Evolutionary conservation across 2,797 vertebrate species (phyloP), one percentile per base, ranked within the genome.

Genomic region (Sebastes steindachneri): DNA sequence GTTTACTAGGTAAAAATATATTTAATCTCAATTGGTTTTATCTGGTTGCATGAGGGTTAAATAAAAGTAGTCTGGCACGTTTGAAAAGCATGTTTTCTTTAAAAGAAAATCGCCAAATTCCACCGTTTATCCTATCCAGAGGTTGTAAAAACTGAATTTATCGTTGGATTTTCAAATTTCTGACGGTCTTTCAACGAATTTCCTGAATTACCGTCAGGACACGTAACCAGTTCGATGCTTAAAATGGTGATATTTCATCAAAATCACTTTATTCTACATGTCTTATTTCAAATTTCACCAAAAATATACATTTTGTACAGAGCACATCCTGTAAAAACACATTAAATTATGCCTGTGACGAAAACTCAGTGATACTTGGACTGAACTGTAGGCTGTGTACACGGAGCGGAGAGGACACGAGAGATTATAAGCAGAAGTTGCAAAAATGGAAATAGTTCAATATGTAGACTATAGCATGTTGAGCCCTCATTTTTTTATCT

Each of bases 151-250:
- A 33, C 10, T 0, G 31, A 19, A 0, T 0, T 19, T 31, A 11
- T 59, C 0, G 58, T 60, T 1, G 4, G 26, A 19, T 59, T 59
- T 59, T 29, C 8, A 9, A 9, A 29, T 19, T 29, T 59, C 17
- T 8, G 29, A 35, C 0, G 19, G 9, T 4, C 31, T 28, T 35
- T 11, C 19, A 60, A 45, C 6, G 1, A 0, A 0, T 45, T 7
- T 45, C 41, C 41, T 45, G 41, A 45, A 45, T 45, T 0, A 45
- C 2, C 5, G 41, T 45, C 41, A 41, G 14, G 10, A 63, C 4
- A 63, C 3, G 10, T 21, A 21, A 35, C 29, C 0, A 9, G 1
- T 35, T 63, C 1, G 33, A 23, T 35, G 19, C 31, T 63, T 6
- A 14, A 35, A 33, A 63, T 58, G 15, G 25, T 28, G 55, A 17